Conservation (phyloP, 2,888 invertebrate species). For the Drosophila buzzatii region DNA sequence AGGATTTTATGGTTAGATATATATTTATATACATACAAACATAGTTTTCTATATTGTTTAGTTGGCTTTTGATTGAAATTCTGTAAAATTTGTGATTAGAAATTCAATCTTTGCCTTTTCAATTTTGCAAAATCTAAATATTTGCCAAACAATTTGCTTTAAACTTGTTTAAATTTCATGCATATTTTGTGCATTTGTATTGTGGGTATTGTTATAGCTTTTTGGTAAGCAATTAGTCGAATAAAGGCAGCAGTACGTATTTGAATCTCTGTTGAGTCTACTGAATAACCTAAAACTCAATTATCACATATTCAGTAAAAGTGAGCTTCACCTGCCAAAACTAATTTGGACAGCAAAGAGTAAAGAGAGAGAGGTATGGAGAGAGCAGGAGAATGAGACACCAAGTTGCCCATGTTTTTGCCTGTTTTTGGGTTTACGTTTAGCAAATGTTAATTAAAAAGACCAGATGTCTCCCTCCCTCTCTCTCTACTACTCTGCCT, state of each 20-base stretch:
- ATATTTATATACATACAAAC: slow-evolving; percentile 4
- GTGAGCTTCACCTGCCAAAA: slow-evolving; percentile 42
- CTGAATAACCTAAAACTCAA: slow-evolving; percentile 64
- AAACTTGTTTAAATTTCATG: slow-evolving; percentile 24
- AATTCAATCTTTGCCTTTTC: slow-evolving; percentile 1
- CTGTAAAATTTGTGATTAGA: neutral
- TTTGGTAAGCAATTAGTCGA: slow-evolving; percentile 33
- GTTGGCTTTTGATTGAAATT: slow-evolving; percentile 3
- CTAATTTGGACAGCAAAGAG: slow-evolving; percentile 26
- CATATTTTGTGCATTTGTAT: slow-evolving; percentile 22
- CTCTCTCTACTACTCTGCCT: slow-evolving; percentile 1
- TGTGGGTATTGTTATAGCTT: slow-evolving; percentile 7
- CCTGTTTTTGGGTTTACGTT: slow-evolving; percentile 42
- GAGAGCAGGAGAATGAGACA: neutral
- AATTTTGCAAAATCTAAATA: slow-evolving; percentile 15
- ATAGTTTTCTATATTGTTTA: slow-evolving; percentile 11
- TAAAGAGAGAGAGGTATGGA: neutral
- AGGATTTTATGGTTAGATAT: neutral
- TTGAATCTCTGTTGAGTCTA: slow-evolving; percentile 30
- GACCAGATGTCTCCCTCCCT: slow-evolving; percentile 16
- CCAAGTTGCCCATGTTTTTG: slow-evolving; percentile 10
- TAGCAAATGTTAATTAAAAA: slow-evolving; percentile 72
- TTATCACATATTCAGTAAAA: slow-evolving; percentile 66
- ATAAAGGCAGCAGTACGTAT: slow-evolving; percentile 3
- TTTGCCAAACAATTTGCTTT: slow-evolving; percentile 24